A percentile compares a stretch with the other conserved stretches of the same genome.
Conservation (phyloP, 2,113 vertebrate genomes). For the Bos javanicus region DNA sequence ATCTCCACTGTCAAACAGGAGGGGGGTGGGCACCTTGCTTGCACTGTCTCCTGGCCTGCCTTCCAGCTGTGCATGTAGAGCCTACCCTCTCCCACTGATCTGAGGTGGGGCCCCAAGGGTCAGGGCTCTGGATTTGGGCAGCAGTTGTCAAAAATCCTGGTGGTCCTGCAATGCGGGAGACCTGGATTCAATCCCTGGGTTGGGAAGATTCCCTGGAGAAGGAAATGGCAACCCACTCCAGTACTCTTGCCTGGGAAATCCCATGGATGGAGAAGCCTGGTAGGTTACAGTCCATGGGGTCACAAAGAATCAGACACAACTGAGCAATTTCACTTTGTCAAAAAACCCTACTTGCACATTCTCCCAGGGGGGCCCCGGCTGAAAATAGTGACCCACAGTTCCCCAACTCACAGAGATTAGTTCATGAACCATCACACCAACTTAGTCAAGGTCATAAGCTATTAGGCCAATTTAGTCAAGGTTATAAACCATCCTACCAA, state of each 20-base stretch:
- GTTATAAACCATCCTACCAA: background rate
- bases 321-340: background rate
- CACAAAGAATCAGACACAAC: background rate
- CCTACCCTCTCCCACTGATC: background rate
- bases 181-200: background rate
- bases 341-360: background rate
- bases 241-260: background rate
- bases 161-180: background rate
- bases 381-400: background rate
- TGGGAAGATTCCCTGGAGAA: background rate
- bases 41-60: background rate
- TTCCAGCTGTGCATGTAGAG: background rate
- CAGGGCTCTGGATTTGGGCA: background rate
- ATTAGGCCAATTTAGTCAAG: background rate
- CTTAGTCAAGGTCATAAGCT: background rate
- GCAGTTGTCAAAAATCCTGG: background rate
- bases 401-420: background rate
- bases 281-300: background rate
- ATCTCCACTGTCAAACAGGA: background rate
- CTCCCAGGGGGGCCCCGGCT: background rate
- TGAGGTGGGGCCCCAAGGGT: background rate
- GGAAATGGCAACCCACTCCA: background rate
- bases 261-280: background rate
- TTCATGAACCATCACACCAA: background rate
- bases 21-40: rapidly evolving